Evolutionary conservation across 2,888 invertebrate species (phyloP).

Genomic region (Phlogophora meticulosa): DNA sequence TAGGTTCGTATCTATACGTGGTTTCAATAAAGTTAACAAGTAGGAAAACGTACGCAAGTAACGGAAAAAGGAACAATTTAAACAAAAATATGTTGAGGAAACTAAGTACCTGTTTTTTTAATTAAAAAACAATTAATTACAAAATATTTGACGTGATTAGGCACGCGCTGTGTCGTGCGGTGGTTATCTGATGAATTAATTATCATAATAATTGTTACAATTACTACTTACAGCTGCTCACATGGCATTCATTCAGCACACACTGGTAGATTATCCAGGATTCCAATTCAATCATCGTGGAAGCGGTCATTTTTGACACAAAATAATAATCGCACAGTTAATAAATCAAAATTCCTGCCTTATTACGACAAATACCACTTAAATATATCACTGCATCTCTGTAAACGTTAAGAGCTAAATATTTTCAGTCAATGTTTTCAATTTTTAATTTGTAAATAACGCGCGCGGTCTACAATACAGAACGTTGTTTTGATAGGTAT

Average conservation of each 20-base stretch:
- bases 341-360: conserved; percentile 68
- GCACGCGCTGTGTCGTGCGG: conserved; percentile 40
- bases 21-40: neutral
- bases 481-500: conserved; percentile 79
- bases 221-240: conserved; percentile 92
- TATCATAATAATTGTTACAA: conserved; percentile 39
- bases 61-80: conserved; percentile 21
- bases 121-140: conserved; percentile 27
- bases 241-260: conserved; percentile 93
- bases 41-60: neutral
- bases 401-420: conserved; percentile 62
- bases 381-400: conserved; percentile 69
- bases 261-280: conserved; percentile 94
- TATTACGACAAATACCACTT: conserved; percentile 65
- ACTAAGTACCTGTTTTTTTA: neutral
- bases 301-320: conserved; percentile 87
- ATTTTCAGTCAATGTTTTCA: conserved; percentile 77
- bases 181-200: conserved; percentile 42
- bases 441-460: conserved; percentile 75
- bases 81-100: conserved; percentile 41
- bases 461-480: conserved; percentile 72
- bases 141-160: conserved; percentile 33
- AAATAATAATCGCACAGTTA: conserved; percentile 70
- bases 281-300: conserved; percentile 92
- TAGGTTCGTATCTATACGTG: neutral